Evolutionary conservation across 1,140 invertebrate genomes (phyloP).

Genomic region (Araneus ventricosus): DNA sequence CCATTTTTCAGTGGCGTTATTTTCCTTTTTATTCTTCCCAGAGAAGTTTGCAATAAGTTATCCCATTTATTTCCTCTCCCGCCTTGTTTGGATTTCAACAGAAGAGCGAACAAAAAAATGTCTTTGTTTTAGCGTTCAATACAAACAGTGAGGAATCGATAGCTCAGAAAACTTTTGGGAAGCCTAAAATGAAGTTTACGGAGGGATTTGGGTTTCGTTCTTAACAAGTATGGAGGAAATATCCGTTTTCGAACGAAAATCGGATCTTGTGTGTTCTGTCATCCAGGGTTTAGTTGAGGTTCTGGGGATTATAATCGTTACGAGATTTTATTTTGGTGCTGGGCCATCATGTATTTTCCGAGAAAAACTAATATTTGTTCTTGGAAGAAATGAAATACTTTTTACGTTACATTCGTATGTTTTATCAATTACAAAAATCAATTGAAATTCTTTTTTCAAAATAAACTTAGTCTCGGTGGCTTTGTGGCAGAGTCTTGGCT

Average conservation of each 20-base stretch:
- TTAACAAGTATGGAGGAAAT: neutral
- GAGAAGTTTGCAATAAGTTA: slow-evolving; percentile 30
- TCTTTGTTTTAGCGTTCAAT: slow-evolving; percentile 5
- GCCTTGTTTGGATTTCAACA: neutral
- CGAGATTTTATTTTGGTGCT: too few relatives aligned
- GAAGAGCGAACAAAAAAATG: neutral
- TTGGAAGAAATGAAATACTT: too few relatives aligned
- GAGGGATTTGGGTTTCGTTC: neutral
- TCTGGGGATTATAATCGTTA: too few relatives aligned
- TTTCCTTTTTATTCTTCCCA: slow-evolving; percentile 29
- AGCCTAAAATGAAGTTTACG: neutral
- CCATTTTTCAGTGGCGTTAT: slow-evolving; percentile 1
- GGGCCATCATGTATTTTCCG: too few relatives aligned
- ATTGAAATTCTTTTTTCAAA: too few relatives aligned
- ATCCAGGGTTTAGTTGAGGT: too few relatives aligned
- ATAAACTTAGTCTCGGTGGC: too few relatives aligned
- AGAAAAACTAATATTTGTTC: too few relatives aligned
- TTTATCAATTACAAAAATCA: too few relatives aligned
- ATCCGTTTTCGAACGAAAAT: neutral
- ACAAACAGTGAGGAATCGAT: neutral
- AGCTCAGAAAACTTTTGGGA: neutral
- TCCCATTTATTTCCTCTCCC: slow-evolving; percentile 26
- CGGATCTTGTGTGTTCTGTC: too few relatives aligned
- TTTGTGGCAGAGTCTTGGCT: too few relatives aligned
- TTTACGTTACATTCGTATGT: too few relatives aligned